phyloP scores from a whole-genome alignment of 2,888 invertebrate species.

The Lysandra coridon region DNA sequence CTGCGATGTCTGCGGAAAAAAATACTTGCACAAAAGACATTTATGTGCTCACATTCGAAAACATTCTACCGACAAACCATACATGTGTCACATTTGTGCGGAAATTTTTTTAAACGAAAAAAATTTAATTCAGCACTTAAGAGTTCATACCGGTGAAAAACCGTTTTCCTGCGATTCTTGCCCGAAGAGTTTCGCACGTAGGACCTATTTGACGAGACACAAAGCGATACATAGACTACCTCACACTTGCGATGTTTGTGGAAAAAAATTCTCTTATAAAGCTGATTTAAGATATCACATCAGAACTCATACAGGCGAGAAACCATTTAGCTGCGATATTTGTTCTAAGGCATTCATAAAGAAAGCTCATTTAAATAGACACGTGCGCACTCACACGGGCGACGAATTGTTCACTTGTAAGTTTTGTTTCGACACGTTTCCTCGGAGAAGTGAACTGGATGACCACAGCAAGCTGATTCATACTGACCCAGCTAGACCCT shows the following conservation, averaged over 20 bases:
- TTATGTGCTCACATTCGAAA: not conserved
- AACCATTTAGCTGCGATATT: not conserved
- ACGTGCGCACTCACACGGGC: not conserved
- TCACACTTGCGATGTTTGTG: not conserved
- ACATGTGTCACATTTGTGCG: not conserved
- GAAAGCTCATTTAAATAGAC: not conserved
- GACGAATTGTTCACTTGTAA: not conserved
- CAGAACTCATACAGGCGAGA: not conserved
- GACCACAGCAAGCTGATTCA: not conserved
- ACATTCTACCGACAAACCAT: not conserved
- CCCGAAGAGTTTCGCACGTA: not conserved
- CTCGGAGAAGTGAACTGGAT: not conserved
- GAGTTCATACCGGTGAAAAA: slow-evolving; percentile 1
- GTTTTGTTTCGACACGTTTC: not conserved
- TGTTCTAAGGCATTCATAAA: not conserved
- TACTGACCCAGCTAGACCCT: slow-evolving; percentile 1
- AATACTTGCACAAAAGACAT: not conserved
- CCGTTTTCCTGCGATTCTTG: not conserved
- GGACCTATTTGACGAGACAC: not conserved
- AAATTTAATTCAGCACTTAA: not conserved
- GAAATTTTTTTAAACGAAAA: not conserved
- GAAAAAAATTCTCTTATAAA: not conserved
- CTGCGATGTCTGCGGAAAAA: not conserved
- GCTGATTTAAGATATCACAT: not conserved
- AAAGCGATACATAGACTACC: not conserved